A percentile compares a stretch with the other conserved stretches of the same genome.
These are phyloP conservation scores for Hirtodrosophila cameraria DNA, from an alignment of 2,888 invertebrate species.

Conservation along the genomic window DNA sequence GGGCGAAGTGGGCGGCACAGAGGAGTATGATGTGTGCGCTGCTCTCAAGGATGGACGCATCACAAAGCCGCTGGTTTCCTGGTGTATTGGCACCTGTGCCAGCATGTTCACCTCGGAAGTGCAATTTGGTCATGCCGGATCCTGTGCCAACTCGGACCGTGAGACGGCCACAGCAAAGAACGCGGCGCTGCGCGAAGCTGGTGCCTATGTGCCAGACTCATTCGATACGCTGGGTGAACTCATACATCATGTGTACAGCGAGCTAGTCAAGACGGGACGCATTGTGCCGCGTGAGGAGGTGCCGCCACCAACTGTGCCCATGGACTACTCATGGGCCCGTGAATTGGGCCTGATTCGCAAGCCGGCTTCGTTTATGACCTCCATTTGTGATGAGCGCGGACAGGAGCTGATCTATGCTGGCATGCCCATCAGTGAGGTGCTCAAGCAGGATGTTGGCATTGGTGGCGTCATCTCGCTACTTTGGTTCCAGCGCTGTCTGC, in stretches of 20 bases:
- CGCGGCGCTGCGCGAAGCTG: slow-evolving; percentile 90
- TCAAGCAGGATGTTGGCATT: slow-evolving; percentile 97
- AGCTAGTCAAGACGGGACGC: slow-evolving; percentile 91
- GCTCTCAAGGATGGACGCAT: slow-evolving; percentile 92
- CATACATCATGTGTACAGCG: slow-evolving; percentile 89
- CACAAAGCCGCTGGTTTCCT: slow-evolving; percentile 97
- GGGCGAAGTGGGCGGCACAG: slow-evolving; percentile 99
- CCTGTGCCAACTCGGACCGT: slow-evolving; percentile 96
- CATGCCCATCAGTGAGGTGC: slow-evolving; percentile 93
- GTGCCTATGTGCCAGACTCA: slow-evolving; percentile 95
- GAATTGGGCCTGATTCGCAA: slow-evolving; percentile 99
- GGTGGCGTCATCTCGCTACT: slow-evolving; percentile 98
- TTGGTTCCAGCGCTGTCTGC: slow-evolving; percentile 99
- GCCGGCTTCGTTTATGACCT: slow-evolving; percentile 99
- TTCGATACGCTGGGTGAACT: slow-evolving; percentile 95
- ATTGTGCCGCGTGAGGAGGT: slow-evolving; percentile 95
- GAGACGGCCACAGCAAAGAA: slow-evolving; percentile 98
- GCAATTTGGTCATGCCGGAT: slow-evolving; percentile 99
- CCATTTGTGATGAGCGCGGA: slow-evolving; percentile 99
- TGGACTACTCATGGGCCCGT: slow-evolving; percentile 99
- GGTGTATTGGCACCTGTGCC: slow-evolving; percentile 98
- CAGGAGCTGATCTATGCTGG: slow-evolving; percentile 99
- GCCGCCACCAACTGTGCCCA: slow-evolving; percentile 99
- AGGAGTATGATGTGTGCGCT: slow-evolving; percentile 97
- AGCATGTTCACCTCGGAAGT: slow-evolving; percentile 95